Conservation (phyloP, 2,113 vertebrate genomes). For the Crocuta crocuta region DNA sequence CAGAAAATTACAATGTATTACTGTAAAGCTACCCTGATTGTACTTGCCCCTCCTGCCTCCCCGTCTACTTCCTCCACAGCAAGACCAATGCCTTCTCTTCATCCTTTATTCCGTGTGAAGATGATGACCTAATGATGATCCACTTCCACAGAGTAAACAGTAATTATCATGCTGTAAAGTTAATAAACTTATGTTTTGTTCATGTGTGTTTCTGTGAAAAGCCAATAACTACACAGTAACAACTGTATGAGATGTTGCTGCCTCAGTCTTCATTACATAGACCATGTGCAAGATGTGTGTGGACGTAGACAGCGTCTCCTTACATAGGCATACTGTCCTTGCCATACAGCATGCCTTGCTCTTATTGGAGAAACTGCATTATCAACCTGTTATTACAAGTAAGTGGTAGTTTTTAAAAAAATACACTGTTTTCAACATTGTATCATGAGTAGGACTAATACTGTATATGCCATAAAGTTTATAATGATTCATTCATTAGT, state of each 20-base stretch:
- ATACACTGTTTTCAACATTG: not conserved
- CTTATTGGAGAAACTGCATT: not conserved
- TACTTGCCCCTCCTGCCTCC: not conserved
- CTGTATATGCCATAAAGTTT: not conserved
- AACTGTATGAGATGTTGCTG: not conserved
- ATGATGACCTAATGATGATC: not conserved
- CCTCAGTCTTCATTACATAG: not conserved
- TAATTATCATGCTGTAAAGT: not conserved
- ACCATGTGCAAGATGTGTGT: not conserved
- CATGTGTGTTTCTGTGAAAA: not conserved
- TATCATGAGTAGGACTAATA: not conserved
- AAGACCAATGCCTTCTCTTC: not conserved
- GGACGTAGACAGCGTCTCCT: not conserved
- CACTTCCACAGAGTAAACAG: not conserved
- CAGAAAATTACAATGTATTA: not conserved
- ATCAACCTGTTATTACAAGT: not conserved
- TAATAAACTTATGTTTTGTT: not conserved
- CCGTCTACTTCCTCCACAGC: not conserved
- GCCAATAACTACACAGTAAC: not conserved
- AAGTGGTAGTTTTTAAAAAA: not conserved
- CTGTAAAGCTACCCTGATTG: not conserved
- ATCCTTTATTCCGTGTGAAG: not conserved
- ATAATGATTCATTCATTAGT: not conserved
- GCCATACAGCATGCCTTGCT: not conserved
- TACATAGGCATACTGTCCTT: not conserved